Base-by-base conservation (phyloP, 2,797 vertebrate genomes). In the Chlorospingus flavigularis region DNA sequence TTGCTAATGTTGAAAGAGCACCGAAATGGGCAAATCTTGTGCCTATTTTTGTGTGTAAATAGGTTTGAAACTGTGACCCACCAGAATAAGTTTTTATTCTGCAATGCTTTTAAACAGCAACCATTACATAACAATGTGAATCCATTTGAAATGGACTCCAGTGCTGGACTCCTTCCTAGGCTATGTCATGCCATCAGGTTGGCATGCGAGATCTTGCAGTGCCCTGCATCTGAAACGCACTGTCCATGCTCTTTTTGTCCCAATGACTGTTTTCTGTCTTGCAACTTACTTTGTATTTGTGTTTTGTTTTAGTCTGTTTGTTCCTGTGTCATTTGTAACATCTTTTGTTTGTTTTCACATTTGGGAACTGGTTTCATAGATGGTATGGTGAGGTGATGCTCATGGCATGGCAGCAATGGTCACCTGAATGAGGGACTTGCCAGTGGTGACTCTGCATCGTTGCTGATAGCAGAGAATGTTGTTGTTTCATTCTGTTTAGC, bases 161-260 rank as follows among this genome's bases (percentile, higher is more conserved):
- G 9, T 76, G 37, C 39, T 61, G 31, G 24, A 48, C 33, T 39
- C 33, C 47, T 84, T 81, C 74, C 54, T 70, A 80, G 47, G 35
- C 31, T 26, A 2, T 30, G 8, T 39, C 80, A 48, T 63, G 60
- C 47, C 54, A 54, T 53, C 39, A 33, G 15, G 13, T n/a, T 77
- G 86, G 25, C 83, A 48, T 50, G 54, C n/a, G 31, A 75, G 31
- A 92, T 74, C 7, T 14, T 70, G 23, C 0, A 2, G 23, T 74
- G 55, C 58, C 21, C 48, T 17, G 16, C 24, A 11, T 40, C 33
- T 90, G 45, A 87, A 91, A 37, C 11, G 7, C 5, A 2, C 17
- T 95, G 55, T 77, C 84, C 17, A 2, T n/a, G 37, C 23, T 71
- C 43, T 81, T 85, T 77, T 71, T 78, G 76, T 93, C 82, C 26